Percentiles rank a stretch among this genome's conserved stretches.
Conservation (phyloP, 2,113 vertebrate genomes). For the Burhinus oedicnemus region DNA sequence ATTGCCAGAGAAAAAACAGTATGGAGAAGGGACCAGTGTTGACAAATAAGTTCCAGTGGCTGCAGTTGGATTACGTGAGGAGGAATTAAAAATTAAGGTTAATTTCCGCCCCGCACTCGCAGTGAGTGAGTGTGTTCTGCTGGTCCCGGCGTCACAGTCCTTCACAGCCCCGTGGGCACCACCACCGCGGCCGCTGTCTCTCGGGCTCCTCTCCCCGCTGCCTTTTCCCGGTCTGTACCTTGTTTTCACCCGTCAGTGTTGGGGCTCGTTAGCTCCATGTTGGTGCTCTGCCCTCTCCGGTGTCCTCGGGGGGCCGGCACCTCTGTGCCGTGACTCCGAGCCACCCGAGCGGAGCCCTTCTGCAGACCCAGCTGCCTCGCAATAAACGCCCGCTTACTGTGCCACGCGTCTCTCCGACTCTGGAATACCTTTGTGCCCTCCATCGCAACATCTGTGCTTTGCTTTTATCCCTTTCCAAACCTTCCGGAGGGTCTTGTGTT, state of each 20-base stretch:
- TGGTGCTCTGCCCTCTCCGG: background rate
- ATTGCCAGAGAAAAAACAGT: background rate
- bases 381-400: too few relatives aligned
- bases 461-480: background rate
- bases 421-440: background rate
- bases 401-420: too few relatives aligned
- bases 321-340: background rate
- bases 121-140: too few relatives aligned
- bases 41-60: background rate
- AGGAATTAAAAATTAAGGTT: background rate
- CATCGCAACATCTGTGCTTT: background rate
- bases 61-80: background rate
- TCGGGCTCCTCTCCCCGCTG: background rate
- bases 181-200: rapidly evolving
- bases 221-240: background rate
- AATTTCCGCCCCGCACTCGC: background rate
- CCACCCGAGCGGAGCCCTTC: background rate
- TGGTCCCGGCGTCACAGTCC: rapidly evolving
- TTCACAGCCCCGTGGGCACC: rapidly evolving
- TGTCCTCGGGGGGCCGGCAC: too few relatives aligned
- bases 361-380: background rate
- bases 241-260: rapidly evolving
- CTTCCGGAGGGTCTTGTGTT: background rate
- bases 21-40: background rate
- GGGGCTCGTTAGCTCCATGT: too few relatives aligned